Percentiles rank a stretch among this genome's conserved stretches.
These are phyloP conservation scores for Aquatica leii DNA, from an alignment of 2,888 invertebrate species.

Conservation along the genomic window DNA sequence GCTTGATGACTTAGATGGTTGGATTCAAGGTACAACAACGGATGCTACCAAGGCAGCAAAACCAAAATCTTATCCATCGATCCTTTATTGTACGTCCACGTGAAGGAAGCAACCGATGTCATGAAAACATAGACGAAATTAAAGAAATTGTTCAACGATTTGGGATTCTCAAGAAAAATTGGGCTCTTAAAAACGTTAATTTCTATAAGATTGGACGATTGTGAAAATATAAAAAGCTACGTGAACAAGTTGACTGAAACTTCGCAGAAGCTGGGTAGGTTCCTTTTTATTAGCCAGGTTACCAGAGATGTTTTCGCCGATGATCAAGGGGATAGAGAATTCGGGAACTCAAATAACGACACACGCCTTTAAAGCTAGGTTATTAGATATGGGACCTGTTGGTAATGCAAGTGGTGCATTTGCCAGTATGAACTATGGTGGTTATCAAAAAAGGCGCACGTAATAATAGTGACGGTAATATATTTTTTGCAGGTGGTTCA, in stretches of 20 bases:
- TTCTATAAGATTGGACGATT: background rate
- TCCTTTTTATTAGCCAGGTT: background rate
- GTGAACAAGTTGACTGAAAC: conserved; percentile 1
- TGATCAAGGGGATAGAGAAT: no score
- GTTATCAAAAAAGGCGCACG: no score
- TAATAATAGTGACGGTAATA: no score
- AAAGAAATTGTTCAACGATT: background rate
- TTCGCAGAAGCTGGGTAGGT: background rate
- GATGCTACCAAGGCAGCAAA: background rate
- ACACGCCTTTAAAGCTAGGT: conserved; percentile 33
- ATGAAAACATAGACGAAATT: background rate
- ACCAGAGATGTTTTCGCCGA: no score
- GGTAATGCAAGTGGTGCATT: no score
- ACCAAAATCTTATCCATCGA: conserved; percentile 4
- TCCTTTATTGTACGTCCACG: background rate
- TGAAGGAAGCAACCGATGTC: no score
- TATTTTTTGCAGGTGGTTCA: no score
- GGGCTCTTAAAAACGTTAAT: conserved; percentile 10
- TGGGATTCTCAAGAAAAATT: conserved; percentile 2
- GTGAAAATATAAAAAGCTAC: background rate
- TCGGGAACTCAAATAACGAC: conserved; percentile 27
- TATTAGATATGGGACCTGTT: conserved; percentile 19
- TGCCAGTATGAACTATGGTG: no score
- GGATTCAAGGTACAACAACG: background rate
- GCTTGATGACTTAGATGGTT: background rate